A percentile compares a stretch with the other conserved stretches of the same genome.
Conservation (phyloP, 2,113 vertebrate species). For the Prionailurus viverrinus region DNA sequence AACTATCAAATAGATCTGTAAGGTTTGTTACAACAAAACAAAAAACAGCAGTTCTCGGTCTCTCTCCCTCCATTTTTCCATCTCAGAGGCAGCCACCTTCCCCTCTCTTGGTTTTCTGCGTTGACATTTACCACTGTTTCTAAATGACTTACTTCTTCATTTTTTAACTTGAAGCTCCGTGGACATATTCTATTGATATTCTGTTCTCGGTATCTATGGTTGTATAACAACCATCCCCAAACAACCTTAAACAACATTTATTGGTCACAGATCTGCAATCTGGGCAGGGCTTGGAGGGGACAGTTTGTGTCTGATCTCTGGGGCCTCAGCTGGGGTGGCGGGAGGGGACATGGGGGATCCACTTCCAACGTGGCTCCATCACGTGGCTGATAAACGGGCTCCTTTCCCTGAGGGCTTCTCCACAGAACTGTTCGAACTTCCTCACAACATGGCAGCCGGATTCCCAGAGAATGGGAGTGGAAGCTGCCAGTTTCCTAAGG, state of each 20-base stretch:
- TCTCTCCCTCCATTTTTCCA: background rate
- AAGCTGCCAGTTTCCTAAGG: background rate
- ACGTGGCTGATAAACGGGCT: accelerated
- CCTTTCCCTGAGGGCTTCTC: background rate
- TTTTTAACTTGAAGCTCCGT: background rate
- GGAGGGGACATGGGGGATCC: background rate
- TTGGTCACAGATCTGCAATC: too few species aligned
- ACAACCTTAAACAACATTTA: background rate
- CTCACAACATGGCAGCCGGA: background rate
- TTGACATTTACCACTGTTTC: background rate
- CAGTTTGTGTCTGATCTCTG: background rate
- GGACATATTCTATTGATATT: background rate
- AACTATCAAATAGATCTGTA: background rate
- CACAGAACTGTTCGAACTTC: background rate
- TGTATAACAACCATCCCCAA: background rate
- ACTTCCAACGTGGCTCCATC: background rate
- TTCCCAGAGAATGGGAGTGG: background rate
- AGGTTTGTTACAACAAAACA: background rate
- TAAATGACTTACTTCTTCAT: background rate
- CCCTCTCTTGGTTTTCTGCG: background rate
- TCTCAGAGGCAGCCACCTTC: background rate
- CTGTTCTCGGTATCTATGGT: background rate
- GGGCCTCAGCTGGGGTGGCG: background rate
- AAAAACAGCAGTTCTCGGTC: background rate
- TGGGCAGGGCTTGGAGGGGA: background rate